Base-by-base conservation (phyloP, 2,797 vertebrate genomes). In the Sebastes trivittatus region DNA sequence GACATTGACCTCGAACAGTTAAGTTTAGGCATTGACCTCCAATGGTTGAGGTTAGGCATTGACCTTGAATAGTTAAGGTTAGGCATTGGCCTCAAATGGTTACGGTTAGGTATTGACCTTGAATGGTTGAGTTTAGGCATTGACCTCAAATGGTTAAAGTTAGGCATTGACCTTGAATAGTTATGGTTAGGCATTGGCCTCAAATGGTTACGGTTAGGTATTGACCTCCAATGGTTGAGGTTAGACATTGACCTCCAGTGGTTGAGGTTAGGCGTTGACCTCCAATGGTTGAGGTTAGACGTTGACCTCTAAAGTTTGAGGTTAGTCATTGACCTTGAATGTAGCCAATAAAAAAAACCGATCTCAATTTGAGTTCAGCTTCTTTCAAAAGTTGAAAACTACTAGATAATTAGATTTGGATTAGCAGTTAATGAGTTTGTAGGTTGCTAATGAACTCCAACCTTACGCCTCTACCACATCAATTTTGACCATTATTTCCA, bases 101-200 rank as follows among this genome's bases (percentile, higher is more conserved):
- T 38, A 6, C 0, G 5, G 4, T 13, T 6, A 38, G 42, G 1
- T 0, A 13, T 42, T 5, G 13, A 5, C 38, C 8, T 14, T 0
- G 0, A 42, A 25, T 4, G 6, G 14, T 46, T 46, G 3, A 1
- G 2, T 6, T 46, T 46, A 7, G 1, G 7, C 16, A 20, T 49
- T 46, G 6, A 46, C 38, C 38, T 42, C 1, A 0, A 16, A 4
- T 18, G 16, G 16, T 46, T 46, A 1, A 2, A 0, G 16, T 46
- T 49, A 7, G 1, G 7, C 46, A 8, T 49, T 46, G 14, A 46
- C 16, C 36, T 38, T 1, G 2, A 18, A 20, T 20, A 7, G 18
- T 49, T 49, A 1, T 1, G 1, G 16, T 46, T 46, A 7, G 6
- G 1, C 18, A 49, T 49, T 49, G 16, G 20, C 16, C 5, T 42